A percentile compares a stretch with the other conserved stretches of the same genome.
Evolutionary conservation across 2,113 vertebrate species (phyloP).

Genomic region (Pongo abelii): DNA sequence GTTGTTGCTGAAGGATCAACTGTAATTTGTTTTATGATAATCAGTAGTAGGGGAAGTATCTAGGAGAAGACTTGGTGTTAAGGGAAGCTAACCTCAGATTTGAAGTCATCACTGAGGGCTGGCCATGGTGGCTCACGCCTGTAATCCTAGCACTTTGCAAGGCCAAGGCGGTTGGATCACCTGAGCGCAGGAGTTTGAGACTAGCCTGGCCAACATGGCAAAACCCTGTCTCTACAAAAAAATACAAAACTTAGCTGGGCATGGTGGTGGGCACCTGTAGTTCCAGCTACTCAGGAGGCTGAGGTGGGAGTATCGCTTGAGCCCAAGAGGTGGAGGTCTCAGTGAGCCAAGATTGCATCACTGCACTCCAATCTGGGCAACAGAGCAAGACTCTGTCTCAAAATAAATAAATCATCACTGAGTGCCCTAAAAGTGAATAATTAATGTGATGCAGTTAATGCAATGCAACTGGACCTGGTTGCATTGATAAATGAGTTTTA

Average conservation of each 20-base stretch:
- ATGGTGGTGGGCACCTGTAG: no score
- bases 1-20: not conserved
- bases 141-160: not conserved
- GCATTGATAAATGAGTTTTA: not conserved
- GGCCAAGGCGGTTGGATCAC: no score
- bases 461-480: not conserved
- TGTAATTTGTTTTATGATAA: not conserved
- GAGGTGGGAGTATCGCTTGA: not conserved
- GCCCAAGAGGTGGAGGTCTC: not conserved
- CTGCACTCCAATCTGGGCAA: no score
- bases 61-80: conserved; percentile 4
- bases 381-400: not conserved
- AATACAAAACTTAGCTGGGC: no score
- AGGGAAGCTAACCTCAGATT: not conserved
- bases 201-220: no score
- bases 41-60: not conserved
- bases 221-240: no score
- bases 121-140: not conserved
- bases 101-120: not conserved
- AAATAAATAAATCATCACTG: not conserved
- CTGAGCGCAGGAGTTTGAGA: no score
- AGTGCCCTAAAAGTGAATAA: not conserved
- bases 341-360: not conserved
- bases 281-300: no score
- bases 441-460: not conserved